phyloP scores from a whole-genome alignment of 2,113 vertebrate genomes.

The Cryptoleucopteryx plumbea region DNA sequence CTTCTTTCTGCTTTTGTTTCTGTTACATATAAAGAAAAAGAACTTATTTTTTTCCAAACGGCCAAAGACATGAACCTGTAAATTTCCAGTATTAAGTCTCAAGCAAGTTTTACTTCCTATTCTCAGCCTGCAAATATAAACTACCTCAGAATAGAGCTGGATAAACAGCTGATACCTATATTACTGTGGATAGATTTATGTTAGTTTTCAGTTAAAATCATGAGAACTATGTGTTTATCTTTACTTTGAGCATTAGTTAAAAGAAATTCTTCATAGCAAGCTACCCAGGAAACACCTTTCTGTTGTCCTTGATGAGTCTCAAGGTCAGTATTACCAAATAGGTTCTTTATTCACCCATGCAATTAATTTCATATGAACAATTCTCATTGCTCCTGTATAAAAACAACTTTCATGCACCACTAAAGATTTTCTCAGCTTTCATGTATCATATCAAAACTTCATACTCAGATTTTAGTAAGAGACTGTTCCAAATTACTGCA shows the following conservation, averaged over 20 bases:
- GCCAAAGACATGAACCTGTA: background rate
- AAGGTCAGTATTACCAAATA: background rate
- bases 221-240: background rate
- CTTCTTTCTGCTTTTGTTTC: background rate
- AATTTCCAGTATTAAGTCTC: background rate
- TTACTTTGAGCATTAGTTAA: background rate
- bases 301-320: background rate
- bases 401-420: background rate
- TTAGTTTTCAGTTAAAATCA: background rate
- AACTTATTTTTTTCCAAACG: background rate
- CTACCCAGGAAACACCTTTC: background rate
- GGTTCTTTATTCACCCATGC: background rate
- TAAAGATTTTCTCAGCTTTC: background rate
- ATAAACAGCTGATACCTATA: background rate
- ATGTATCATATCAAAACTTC: background rate
- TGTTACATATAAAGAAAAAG: background rate
- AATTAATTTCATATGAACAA: background rate
- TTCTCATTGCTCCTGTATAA: background rate
- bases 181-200: background rate
- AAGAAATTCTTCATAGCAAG: background rate
- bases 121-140: background rate
- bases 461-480: background rate
- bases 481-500: background rate
- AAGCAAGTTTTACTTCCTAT: background rate
- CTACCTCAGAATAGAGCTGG: background rate